Percentiles rank a stretch among this genome's conserved stretches.
These are phyloP conservation scores for Carcina quercana DNA, from an alignment of 2,888 invertebrate genomes.

Conservation along the genomic window DNA sequence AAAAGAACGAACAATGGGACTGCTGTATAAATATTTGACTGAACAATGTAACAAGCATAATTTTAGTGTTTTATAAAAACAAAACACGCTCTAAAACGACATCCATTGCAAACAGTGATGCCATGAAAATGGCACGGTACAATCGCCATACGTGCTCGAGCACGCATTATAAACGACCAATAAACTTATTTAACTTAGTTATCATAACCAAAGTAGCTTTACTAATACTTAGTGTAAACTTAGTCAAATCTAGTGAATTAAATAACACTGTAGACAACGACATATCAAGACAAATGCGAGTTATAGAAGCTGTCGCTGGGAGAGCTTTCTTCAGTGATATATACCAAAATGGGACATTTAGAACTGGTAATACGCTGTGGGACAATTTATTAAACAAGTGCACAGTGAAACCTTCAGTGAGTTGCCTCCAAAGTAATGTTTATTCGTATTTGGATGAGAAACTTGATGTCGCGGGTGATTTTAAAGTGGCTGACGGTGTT, in stretches of 20 bases:
- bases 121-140: constrained; percentile 36
- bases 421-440: constrained; percentile 85
- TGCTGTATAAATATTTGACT: too few species aligned
- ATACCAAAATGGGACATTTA: constrained; percentile 61
- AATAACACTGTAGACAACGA: constrained; percentile 29
- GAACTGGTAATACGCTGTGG: constrained; percentile 81
- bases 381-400: constrained; percentile 83
- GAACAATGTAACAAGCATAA: too few species aligned
- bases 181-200: constrained; percentile 24
- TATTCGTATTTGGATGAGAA: constrained; percentile 81
- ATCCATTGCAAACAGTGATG: constrained; percentile 35
- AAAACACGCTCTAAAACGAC: too few species aligned
- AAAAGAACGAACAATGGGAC: too few species aligned
- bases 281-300: constrained; percentile 41
- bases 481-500: constrained; percentile 78
- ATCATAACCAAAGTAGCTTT: constrained; percentile 31
- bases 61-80: too few species aligned
- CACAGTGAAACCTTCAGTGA: constrained; percentile 76
- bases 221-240: constrained; percentile 37
- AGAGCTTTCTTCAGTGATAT: constrained; percentile 49
- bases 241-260: constrained; percentile 29
- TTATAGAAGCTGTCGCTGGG: constrained; percentile 49
- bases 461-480: constrained; percentile 77
- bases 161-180: constrained; percentile 8
- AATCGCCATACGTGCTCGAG: neutral